A percentile compares a stretch with the other conserved stretches of the same genome.
Evolutionary conservation across 2,888 invertebrate species (phyloP).

Genomic region (Dimorphilus gyrociliatus): DNA sequence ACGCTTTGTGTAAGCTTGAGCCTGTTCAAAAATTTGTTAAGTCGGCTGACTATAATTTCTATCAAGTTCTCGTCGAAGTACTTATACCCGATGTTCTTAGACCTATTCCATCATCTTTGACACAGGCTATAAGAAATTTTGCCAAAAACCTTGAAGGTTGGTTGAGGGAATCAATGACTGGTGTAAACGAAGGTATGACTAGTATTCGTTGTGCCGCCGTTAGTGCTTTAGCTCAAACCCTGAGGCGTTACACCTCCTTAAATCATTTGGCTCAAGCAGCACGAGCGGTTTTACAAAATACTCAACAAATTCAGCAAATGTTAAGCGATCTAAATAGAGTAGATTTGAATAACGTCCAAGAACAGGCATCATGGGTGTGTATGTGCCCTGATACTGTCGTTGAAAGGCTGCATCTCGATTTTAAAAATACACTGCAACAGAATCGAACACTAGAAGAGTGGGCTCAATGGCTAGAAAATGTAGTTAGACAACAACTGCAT

Average conservation of each 20-base stretch:
- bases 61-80: conserved; percentile 86
- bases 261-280: conserved; percentile 93
- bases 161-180: conserved; percentile 61
- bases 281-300: conserved; percentile 82
- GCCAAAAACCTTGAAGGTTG: conserved; percentile 76
- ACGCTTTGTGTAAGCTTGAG: conserved; percentile 50
- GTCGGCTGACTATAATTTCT: conserved; percentile 70
- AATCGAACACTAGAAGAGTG: conserved; percentile 88
- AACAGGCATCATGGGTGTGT: conserved; percentile 90
- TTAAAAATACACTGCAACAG: conserved; percentile 48
- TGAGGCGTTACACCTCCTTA: conserved; percentile 84
- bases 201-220: conserved; percentile 52
- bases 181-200: conserved; percentile 62
- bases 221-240: conserved; percentile 77
- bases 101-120: conserved; percentile 75
- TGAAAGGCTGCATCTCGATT: conserved; percentile 72
- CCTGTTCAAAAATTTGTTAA: conserved; percentile 63
- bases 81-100: conserved; percentile 87
- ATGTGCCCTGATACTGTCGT: conserved; percentile 75
- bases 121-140: conserved; percentile 79
- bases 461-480: conserved; percentile 89
- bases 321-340: conserved; percentile 85
- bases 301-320: conserved; percentile 89
- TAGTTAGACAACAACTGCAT: conserved; percentile 72
- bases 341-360: conserved; percentile 84